Evolutionary conservation across 2,888 invertebrate species (phyloP).

Genomic region (Microctonus aethiopoides): DNA sequence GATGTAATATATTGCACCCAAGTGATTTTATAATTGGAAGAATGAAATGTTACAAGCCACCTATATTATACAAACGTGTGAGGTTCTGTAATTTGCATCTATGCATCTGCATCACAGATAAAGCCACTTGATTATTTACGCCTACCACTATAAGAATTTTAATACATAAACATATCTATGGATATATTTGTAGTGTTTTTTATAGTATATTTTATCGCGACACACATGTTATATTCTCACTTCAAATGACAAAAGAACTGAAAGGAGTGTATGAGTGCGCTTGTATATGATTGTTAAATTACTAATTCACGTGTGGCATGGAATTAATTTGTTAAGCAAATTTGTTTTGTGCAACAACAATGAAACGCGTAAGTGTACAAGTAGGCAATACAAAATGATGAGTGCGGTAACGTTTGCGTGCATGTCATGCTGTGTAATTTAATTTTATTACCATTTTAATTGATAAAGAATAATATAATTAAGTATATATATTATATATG

Average conservation of each 20-base stretch:
- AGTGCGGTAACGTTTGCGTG: slow-evolving; percentile 14
- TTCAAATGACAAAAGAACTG: not conserved
- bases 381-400: not conserved
- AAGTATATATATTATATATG: too few relatives aligned
- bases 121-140: slow-evolving; percentile 2
- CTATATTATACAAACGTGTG: not conserved
- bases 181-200: not conserved
- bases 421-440: slow-evolving; percentile 8
- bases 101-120: slow-evolving; percentile 33
- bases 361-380: not conserved
- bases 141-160: too few relatives aligned
- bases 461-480: not conserved
- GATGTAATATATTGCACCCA: not conserved
- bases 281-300: slow-evolving; percentile 10
- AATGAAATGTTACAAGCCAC: slow-evolving; percentile 13
- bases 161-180: too few relatives aligned
- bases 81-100: slow-evolving; percentile 23
- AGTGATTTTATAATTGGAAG: slow-evolving; percentile 21
- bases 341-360: slow-evolving; percentile 12
- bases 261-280: not conserved
- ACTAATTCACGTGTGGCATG: slow-evolving; percentile 22
- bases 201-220: not conserved
- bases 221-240: not conserved
- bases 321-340: slow-evolving; percentile 33
- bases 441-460: not conserved